These are phyloP conservation scores for Chionomys nivalis DNA, from an alignment of 2,113 vertebrate genomes.

Conservation along the genomic window DNA sequence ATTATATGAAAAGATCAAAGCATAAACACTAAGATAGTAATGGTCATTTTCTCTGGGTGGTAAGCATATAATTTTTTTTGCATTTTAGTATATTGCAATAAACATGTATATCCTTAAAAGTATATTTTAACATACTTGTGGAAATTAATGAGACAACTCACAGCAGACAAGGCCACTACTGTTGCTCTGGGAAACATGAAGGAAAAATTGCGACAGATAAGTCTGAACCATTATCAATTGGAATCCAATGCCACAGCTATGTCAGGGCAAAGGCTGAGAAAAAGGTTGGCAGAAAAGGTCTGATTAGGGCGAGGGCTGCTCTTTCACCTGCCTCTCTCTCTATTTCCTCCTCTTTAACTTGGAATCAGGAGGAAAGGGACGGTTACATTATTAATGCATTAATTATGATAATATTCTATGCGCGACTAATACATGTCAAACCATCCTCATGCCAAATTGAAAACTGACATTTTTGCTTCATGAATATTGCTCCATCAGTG, in stretches of 20 bases:
- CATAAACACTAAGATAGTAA: constrained; percentile 14
- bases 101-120: not conserved
- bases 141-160: constrained; percentile 32
- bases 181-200: not conserved
- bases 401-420: constrained; percentile 80
- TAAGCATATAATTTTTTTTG: not conserved
- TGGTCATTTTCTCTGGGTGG: not conserved
- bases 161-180: not conserved
- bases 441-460: constrained; percentile 79
- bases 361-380: constrained; percentile 44
- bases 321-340: constrained; percentile 54
- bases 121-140: not conserved
- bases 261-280: not conserved
- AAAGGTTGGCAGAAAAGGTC: not conserved
- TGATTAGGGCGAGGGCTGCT: not conserved
- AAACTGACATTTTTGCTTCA: constrained; percentile 83
- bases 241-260: not conserved
- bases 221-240: not conserved
- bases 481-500: constrained; percentile 82
- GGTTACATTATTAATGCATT: constrained; percentile 79
- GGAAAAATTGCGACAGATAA: not conserved
- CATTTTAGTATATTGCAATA: not conserved
- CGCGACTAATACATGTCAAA: constrained; percentile 74
- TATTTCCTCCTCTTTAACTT: constrained; percentile 60
- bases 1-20: not conserved